These are phyloP conservation scores for Argyresthia albistria DNA, from an alignment of 2,888 invertebrate species.

Conservation along the genomic window DNA sequence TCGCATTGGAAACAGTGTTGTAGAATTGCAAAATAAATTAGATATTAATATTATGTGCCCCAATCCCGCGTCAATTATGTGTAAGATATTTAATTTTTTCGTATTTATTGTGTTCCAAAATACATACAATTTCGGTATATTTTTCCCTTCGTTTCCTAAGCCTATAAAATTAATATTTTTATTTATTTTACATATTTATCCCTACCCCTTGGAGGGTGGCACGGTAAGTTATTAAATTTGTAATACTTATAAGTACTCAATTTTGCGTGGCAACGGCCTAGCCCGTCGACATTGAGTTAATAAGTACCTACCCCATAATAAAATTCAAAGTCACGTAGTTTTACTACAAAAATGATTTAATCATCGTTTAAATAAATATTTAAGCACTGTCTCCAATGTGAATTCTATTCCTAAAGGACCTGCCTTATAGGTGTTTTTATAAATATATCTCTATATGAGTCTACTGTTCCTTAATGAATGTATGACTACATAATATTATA, in stretches of 20 bases:
- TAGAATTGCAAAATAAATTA: not conserved
- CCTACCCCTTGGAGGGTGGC: too few relatives aligned
- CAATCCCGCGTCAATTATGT: too few relatives aligned
- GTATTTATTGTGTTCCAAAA: not conserved
- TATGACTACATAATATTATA: not conserved
- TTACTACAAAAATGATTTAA: not conserved
- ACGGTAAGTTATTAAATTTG: too few relatives aligned
- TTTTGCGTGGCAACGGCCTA: not conserved
- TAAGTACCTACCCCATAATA: not conserved
- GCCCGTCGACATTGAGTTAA: too few relatives aligned
- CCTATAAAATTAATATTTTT: too few relatives aligned
- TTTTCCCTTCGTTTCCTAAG: not conserved
- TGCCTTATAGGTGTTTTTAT: constrained; percentile 69
- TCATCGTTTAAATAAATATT: not conserved
- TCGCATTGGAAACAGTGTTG: not conserved
- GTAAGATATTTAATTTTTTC: too few relatives aligned
- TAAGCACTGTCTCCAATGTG: constrained; percentile 25
- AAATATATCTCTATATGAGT: constrained; percentile 45
- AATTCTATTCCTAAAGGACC: constrained; percentile 50
- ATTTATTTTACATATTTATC: too few relatives aligned
- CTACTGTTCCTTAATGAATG: constrained; percentile 5
- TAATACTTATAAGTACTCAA: not conserved
- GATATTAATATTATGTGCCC: not conserved
- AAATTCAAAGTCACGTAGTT: not conserved
- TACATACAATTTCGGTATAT: not conserved